These are phyloP conservation scores for Scaeva pyrastri DNA, from an alignment of 2,888 invertebrate species.

Conservation along the genomic window DNA sequence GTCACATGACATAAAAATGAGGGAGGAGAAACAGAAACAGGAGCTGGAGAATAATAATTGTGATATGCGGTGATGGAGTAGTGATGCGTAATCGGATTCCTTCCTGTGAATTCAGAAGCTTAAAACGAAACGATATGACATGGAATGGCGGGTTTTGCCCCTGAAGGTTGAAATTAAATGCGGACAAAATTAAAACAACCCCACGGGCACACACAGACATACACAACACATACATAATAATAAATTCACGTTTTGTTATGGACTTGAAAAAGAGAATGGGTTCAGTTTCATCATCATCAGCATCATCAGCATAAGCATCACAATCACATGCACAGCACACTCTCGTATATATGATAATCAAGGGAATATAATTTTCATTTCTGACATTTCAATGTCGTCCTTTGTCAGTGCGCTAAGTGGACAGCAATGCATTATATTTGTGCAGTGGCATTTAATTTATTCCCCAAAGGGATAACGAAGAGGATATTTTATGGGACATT, in stretches of 20 bases:
- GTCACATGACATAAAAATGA: background rate
- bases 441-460: conserved; percentile 1
- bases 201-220: background rate
- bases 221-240: too few species aligned
- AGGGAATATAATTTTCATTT: conserved; percentile 20
- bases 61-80: background rate
- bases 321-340: too few species aligned
- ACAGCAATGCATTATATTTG: background rate
- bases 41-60: background rate
- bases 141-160: background rate
- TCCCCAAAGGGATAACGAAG: background rate
- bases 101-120: conserved; percentile 15
- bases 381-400: conserved; percentile 18
- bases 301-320: too few species aligned
- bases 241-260: conserved; percentile 8
- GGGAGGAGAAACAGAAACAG: too few species aligned
- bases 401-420: conserved; percentile 19
- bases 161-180: conserved; percentile 8
- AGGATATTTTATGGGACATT: background rate
- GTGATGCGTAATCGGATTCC: conserved; percentile 34
- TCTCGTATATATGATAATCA: background rate
- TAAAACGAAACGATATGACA: background rate
- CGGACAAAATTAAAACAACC: background rate
- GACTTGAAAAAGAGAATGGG: background rate
- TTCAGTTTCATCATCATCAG: conserved; percentile 32